Evolutionary conservation across 2,888 invertebrate species (phyloP).

Genomic region (Slavum lentiscoides): DNA sequence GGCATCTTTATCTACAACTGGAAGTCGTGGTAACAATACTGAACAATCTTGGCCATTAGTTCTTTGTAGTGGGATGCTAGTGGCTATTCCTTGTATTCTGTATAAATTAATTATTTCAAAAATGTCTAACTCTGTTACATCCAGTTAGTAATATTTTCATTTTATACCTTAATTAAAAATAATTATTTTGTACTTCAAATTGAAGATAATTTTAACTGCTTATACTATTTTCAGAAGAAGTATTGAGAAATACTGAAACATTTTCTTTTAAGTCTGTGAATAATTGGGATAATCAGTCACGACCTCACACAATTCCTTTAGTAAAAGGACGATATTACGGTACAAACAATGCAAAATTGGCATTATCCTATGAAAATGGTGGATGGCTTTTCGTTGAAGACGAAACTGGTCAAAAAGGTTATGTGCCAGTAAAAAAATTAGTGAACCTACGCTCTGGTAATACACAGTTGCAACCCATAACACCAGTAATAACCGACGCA

Average conservation of each 20-base stretch:
- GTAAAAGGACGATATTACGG: conserved; percentile 7
- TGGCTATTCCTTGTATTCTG: conserved; percentile 90
- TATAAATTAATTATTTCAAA: conserved; percentile 67
- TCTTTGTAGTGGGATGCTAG: conserved; percentile 83
- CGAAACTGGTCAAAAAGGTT: background rate
- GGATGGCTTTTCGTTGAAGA: conserved; percentile 15
- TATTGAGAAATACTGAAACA: background rate
- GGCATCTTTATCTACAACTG: conserved; percentile 57
- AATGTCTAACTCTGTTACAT: background rate
- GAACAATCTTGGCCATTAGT: conserved; percentile 82
- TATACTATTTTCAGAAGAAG: background rate
- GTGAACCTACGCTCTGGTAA: too few species aligned
- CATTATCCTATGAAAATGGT: background rate
- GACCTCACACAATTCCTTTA: background rate
- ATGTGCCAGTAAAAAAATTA: background rate
- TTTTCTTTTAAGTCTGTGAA: background rate
- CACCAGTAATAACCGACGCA: background rate
- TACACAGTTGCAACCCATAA: background rate
- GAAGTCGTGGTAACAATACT: conserved; percentile 58
- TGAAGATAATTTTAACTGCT: background rate
- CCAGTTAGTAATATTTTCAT: too few species aligned
- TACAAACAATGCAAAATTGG: background rate
- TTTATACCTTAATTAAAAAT: too few species aligned
- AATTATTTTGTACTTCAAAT: too few species aligned
- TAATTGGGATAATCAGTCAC: background rate